These are phyloP conservation scores for Micropoecilia bifurca DNA, from an alignment of 2,797 vertebrate species.

Conservation along the genomic window DNA sequence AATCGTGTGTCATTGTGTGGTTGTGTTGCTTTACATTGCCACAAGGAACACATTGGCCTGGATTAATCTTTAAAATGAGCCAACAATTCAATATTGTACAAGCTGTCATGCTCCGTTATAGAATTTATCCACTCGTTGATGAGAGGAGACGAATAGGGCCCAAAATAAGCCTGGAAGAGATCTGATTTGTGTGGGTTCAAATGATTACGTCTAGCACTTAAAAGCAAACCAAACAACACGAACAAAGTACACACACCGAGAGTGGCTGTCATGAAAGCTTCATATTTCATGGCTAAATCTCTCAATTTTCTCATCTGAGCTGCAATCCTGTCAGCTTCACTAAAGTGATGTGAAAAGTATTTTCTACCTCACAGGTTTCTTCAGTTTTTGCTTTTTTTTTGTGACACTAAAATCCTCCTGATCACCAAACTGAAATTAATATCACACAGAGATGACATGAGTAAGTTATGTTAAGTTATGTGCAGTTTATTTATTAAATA, in stretches of 20 bases:
- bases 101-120: constrained; percentile 61
- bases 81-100: constrained; percentile 66
- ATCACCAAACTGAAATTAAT: background rate
- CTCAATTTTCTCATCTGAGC: constrained; percentile 25
- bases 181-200: constrained; percentile 56
- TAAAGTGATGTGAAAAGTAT: background rate
- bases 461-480: too few species aligned
- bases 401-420: background rate
- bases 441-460: background rate
- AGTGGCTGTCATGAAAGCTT: constrained; percentile 42
- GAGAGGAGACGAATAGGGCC: constrained; percentile 37
- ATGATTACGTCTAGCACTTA: constrained; percentile 34
- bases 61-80: constrained; percentile 68
- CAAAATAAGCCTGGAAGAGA: constrained; percentile 50
- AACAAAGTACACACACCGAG: constrained; percentile 21
- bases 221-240: constrained; percentile 52
- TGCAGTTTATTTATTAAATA: background rate
- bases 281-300: constrained; percentile 15
- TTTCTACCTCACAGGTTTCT: background rate
- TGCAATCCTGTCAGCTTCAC: constrained; percentile 25
- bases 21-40: constrained; percentile 46
- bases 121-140: constrained; percentile 49
- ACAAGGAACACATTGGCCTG: constrained; percentile 61
- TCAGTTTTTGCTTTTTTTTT: background rate
- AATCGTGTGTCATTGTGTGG: constrained; percentile 56